Conservation (phyloP, 2,797 vertebrate genomes). For the Macropus fuliginosus region DNA sequence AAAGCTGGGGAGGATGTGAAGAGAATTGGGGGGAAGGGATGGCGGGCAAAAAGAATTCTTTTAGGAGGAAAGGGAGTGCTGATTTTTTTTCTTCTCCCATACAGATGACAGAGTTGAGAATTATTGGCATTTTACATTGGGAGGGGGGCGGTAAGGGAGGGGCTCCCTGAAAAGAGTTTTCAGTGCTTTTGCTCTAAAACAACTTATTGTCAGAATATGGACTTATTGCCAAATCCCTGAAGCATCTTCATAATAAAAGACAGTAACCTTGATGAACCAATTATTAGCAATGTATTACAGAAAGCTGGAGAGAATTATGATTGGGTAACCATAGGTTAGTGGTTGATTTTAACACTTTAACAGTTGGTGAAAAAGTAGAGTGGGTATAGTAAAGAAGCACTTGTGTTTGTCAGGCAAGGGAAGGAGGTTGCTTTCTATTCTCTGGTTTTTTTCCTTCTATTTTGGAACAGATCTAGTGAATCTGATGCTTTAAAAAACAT, state of each 20-base stretch:
- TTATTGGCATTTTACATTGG: constrained; percentile 82
- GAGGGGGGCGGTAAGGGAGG: constrained; percentile 79
- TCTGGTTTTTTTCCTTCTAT: constrained; percentile 71
- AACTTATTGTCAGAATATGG: constrained; percentile 87
- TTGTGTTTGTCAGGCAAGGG: constrained; percentile 71
- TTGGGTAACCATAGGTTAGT: constrained; percentile 86
- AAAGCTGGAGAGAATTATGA: constrained; percentile 86
- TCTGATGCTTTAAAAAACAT: constrained; percentile 78
- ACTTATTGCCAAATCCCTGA: constrained; percentile 87
- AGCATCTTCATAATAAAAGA: constrained; percentile 88
- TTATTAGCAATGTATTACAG: constrained; percentile 88
- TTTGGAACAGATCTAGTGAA: constrained; percentile 80
- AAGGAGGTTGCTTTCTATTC: constrained; percentile 82
- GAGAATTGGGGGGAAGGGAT: constrained; percentile 43
- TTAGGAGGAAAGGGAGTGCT: constrained; percentile 31
- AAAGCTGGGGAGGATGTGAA: constrained; percentile 52
- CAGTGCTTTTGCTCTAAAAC: constrained; percentile 82
- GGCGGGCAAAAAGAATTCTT: constrained; percentile 74
- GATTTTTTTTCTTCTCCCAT: constrained; percentile 66
- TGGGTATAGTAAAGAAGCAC: constrained; percentile 76
- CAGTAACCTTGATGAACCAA: constrained; percentile 89
- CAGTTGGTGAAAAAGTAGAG: constrained; percentile 81
- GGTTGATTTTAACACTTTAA: constrained; percentile 86
- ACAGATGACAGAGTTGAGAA: constrained; percentile 83
- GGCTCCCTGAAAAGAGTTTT: constrained; percentile 80